Evolutionary conservation across 2,113 vertebrate species (phyloP).

Genomic region (Oncorhynchus keta): DNA sequence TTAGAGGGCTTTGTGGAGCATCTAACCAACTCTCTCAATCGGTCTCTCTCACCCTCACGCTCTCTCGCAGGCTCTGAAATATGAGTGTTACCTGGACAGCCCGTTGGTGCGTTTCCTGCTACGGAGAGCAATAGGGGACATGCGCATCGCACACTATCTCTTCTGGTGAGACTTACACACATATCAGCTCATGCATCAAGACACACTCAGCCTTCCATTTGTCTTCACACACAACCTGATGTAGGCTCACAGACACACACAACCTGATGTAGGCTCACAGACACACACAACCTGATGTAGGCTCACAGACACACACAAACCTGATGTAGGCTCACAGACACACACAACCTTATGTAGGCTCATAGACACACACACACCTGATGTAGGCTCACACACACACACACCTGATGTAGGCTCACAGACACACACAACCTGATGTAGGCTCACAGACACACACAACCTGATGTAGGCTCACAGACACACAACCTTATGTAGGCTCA

Average conservation of each 20-base stretch:
- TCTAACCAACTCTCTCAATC: slow-evolving; percentile 38
- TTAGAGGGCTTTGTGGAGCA: slow-evolving; percentile 52
- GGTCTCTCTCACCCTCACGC: slow-evolving; percentile 49
- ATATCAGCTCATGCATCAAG: too few species aligned
- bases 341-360: neutral
- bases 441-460: neutral
- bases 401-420: neutral
- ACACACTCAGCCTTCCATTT: neutral
- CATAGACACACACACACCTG: neutral
- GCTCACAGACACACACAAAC: too few species aligned
- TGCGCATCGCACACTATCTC: slow-evolving; percentile 92
- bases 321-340: neutral
- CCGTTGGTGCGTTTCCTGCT: slow-evolving; percentile 93
- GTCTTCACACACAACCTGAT: neutral
- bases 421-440: neutral
- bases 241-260: neutral
- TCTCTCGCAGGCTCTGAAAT: slow-evolving; percentile 86
- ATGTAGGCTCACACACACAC: too few species aligned
- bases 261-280: neutral
- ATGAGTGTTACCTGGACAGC: slow-evolving; percentile 98
- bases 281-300: too few species aligned
- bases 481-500: too few species aligned
- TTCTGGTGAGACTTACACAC: slow-evolving; percentile 85
- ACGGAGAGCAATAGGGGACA: slow-evolving; percentile 86
- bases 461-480: neutral